These are phyloP conservation scores for Parapristionchus giblindavisi DNA, from an alignment of 2,888 invertebrate species.

Conservation along the genomic window DNA sequence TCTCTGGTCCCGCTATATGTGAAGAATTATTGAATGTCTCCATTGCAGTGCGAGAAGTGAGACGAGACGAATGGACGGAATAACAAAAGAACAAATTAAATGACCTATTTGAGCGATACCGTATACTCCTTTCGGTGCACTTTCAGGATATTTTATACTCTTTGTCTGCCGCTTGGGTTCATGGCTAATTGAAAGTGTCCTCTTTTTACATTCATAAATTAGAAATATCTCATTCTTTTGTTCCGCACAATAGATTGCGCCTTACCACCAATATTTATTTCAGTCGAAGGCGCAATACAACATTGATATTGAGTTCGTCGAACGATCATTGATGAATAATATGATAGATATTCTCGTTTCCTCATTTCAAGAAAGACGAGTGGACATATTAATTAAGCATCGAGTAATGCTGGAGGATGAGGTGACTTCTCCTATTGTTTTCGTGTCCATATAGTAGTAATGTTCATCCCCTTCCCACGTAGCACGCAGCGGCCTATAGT, in stretches of 20 bases:
- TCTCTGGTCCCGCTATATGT: constrained; percentile 24
- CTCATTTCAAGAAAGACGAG: constrained; percentile 10
- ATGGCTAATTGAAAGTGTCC: no score
- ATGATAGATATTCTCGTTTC: constrained; percentile 15
- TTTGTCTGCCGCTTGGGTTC: no score
- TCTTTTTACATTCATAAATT: no score
- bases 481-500: constrained; percentile 19
- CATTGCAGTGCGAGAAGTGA: constrained; percentile 11
- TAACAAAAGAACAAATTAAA: neutral
- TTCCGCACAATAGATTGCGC: no score
- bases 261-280: no score
- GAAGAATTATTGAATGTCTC: constrained; percentile 19
- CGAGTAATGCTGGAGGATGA: constrained; percentile 13
- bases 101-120: no score
- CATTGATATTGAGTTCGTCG: neutral
- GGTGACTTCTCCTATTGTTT: neutral
- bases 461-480: neutral
- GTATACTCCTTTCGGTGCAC: no score
- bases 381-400: neutral
- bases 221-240: no score
- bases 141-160: no score
- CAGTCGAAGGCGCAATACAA: constrained; percentile 29
- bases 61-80: neutral
- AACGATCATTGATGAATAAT: neutral
- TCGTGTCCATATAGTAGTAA: neutral